Percentiles rank a stretch among this genome's conserved stretches.
These are phyloP conservation scores for Drosophila buzzatii DNA, from an alignment of 2,888 invertebrate genomes.

Conservation along the genomic window DNA sequence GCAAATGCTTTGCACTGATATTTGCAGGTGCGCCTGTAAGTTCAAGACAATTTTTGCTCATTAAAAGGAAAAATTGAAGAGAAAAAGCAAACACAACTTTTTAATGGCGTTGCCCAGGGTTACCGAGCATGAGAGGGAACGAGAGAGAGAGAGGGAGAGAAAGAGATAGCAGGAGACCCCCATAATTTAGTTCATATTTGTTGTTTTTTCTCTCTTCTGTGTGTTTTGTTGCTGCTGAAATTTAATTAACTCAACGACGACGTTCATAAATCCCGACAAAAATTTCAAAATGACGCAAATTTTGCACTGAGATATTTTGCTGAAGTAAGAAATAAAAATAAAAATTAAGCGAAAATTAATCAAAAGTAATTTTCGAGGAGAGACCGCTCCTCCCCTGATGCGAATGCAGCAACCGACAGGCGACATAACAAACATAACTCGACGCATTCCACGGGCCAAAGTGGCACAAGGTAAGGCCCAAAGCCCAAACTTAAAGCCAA, in stretches of 20 bases:
- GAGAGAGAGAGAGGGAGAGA: constrained; percentile 4
- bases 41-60: constrained; percentile 73
- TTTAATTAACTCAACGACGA: constrained; percentile 74
- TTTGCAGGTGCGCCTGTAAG: constrained; percentile 54
- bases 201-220: constrained; percentile 25
- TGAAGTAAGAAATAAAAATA: constrained; percentile 78
- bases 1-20: constrained; percentile 11
- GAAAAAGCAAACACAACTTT: constrained; percentile 42
- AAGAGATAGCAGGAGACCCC: constrained; percentile 25
- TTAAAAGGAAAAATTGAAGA: constrained; percentile 68
- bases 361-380: constrained; percentile 68
- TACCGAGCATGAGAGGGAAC: constrained; percentile 29
- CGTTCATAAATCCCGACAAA: constrained; percentile 71
- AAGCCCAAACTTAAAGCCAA: constrained; percentile 22
- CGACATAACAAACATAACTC: constrained; percentile 74
- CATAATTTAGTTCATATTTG: constrained; percentile 75
- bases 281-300: constrained; percentile 76
- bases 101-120: constrained; percentile 69
- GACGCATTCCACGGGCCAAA: constrained; percentile 74
- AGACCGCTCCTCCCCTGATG: constrained; percentile 3
- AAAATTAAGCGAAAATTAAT: constrained; percentile 81
- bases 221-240: constrained; percentile 29
- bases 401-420: constrained; percentile 33
- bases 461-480: constrained; percentile 72
- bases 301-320: constrained; percentile 63